Conservation (phyloP, 2,797 vertebrate genomes). For the Chloroceryle amazona region DNA sequence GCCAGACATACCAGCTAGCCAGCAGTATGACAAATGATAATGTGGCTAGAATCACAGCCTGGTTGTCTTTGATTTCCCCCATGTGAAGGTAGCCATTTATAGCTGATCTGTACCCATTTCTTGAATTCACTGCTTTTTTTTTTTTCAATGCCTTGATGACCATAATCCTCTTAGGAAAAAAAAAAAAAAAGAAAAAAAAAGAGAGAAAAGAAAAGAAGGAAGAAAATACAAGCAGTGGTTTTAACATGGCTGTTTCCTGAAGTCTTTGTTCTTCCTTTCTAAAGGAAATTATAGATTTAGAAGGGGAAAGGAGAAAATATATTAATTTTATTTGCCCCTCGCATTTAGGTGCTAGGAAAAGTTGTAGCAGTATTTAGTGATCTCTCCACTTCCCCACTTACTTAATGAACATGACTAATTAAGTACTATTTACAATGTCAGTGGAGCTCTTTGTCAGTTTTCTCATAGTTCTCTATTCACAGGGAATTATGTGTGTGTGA, state of each 20-base stretch:
- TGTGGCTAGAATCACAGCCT: not conserved
- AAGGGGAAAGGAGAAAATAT: not conserved
- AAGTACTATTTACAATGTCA: not conserved
- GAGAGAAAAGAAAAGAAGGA: too few relatives aligned
- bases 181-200: not conserved
- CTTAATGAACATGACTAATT: slow-evolving; percentile 15
- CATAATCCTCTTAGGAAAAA: not conserved
- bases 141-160: not conserved
- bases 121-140: not conserved
- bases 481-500: not conserved
- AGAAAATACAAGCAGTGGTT: rapidly evolving
- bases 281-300: not conserved
- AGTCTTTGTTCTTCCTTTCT: not conserved
- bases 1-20: not conserved
- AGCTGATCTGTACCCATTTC: not conserved
- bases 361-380: not conserved
- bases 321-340: not conserved
- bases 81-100: not conserved
- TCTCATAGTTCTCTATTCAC: not conserved
- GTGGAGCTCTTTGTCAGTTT: slow-evolving; percentile 14
- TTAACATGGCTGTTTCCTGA: not conserved
- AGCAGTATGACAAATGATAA: not conserved
- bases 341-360: not conserved
- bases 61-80: not conserved
- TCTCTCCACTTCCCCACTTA: not conserved